Percentiles rank a stretch among this genome's conserved stretches.
Conservation (phyloP, 1,140 invertebrate species). For the Arion vulgaris region DNA sequence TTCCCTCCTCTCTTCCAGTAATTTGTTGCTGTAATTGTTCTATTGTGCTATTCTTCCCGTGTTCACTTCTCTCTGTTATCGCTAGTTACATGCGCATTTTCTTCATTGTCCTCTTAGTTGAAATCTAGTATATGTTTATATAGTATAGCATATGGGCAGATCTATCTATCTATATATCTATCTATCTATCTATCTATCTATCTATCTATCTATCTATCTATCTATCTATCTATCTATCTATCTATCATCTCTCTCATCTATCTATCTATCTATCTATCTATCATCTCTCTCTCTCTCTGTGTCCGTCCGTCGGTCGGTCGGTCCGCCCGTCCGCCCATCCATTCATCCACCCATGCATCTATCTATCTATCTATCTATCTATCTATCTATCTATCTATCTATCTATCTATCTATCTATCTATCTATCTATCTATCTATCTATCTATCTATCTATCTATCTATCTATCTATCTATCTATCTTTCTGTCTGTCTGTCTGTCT, state of each 20-base stretch:
- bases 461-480: conserved; percentile 10
- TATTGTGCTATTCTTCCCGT: no score
- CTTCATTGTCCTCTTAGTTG: not conserved
- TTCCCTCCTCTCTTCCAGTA: no score
- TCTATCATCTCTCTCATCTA: not conserved
- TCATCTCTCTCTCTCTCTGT: not conserved
- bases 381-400: conserved; percentile 6
- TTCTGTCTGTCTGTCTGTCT: not conserved
- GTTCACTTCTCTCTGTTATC: no score
- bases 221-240: conserved; percentile 20
- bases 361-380: conserved; percentile 10
- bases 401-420: conserved; percentile 2
- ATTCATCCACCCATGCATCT: not conserved
- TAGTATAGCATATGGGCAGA: no score
- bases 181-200: conserved; percentile 24
- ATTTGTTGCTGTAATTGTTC: no score
- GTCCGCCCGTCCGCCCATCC: not conserved
- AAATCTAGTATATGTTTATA: no score
- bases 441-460: conserved; percentile 7
- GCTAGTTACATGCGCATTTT: no score
- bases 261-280: conserved; percentile 11
- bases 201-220: conserved; percentile 15
- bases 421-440: conserved; percentile 10
- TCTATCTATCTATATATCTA: conserved; percentile 8
- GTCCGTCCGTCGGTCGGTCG: not conserved